These are phyloP conservation scores for Philonicus albiceps DNA, from an alignment of 2,888 invertebrate species.

Conservation along the genomic window DNA sequence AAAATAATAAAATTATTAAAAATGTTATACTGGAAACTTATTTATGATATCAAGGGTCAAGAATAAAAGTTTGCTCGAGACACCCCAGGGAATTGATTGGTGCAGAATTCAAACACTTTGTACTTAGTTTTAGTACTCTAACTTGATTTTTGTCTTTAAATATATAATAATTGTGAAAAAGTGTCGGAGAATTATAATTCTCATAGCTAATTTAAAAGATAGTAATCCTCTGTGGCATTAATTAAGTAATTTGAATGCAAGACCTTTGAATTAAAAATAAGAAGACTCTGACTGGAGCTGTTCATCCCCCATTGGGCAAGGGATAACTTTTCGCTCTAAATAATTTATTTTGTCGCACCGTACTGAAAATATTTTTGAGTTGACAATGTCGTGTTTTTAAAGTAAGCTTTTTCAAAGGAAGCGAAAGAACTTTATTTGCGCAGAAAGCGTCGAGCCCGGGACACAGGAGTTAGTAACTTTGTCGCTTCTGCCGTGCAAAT, in stretches of 20 bases:
- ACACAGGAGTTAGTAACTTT: not conserved
- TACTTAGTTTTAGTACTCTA: no score
- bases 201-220: not conserved
- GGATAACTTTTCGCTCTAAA: not conserved
- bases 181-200: not conserved
- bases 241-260: not conserved
- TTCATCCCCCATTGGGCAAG: not conserved
- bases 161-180: not conserved
- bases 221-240: not conserved
- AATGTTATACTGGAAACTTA: no score
- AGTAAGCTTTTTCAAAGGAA: not conserved
- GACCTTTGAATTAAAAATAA: not conserved
- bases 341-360: not conserved
- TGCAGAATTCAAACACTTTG: no score
- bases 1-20: no score
- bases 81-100: no score
- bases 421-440: not conserved
- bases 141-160: not conserved
- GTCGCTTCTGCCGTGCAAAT: not conserved
- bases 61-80: no score
- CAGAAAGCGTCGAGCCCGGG: not conserved
- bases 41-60: no score
- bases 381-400: not conserved
- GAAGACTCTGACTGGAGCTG: not conserved
- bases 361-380: not conserved